These are phyloP conservation scores for Eulithis prunata DNA, from an alignment of 2,888 invertebrate genomes.

Conservation along the genomic window DNA sequence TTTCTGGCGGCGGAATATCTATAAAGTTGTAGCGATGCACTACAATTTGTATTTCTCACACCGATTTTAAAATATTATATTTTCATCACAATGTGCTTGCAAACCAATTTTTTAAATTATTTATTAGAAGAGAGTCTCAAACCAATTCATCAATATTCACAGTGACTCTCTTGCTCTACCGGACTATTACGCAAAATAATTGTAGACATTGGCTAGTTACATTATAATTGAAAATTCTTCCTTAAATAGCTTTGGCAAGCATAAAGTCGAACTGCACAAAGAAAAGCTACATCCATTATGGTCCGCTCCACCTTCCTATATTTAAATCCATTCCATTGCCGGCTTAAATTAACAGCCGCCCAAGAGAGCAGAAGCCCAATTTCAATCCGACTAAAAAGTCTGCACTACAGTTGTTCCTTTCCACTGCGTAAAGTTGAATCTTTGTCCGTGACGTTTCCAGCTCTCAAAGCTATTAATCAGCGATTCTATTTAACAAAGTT, in stretches of 20 bases:
- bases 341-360: slow-evolving; percentile 40
- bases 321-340: slow-evolving; percentile 40
- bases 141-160: not conserved
- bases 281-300: slow-evolving; percentile 37
- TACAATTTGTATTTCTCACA: slow-evolving; percentile 16
- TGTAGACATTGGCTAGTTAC: slow-evolving; percentile 23
- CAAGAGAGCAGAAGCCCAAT: slow-evolving; percentile 38
- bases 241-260: slow-evolving; percentile 29
- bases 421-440: slow-evolving; percentile 51
- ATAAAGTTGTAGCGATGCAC: slow-evolving; percentile 23
- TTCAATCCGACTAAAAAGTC: slow-evolving; percentile 43
- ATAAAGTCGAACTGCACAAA: slow-evolving; percentile 35
- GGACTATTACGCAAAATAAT: slow-evolving; percentile 7
- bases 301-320: slow-evolving; percentile 38
- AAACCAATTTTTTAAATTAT: too few species aligned
- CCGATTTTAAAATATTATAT: slow-evolving; percentile 5
- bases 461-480: slow-evolving; percentile 57
- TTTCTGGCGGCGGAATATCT: slow-evolving; percentile 31
- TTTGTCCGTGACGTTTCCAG: slow-evolving; percentile 51
- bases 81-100: not conserved
- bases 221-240: slow-evolving; percentile 31
- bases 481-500: slow-evolving; percentile 58
- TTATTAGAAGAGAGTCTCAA: not conserved
- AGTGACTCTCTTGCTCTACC: not conserved
- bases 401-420: slow-evolving; percentile 45